Conservation (phyloP, 1,140 invertebrate species). For the Lepidurus packardi region DNA sequence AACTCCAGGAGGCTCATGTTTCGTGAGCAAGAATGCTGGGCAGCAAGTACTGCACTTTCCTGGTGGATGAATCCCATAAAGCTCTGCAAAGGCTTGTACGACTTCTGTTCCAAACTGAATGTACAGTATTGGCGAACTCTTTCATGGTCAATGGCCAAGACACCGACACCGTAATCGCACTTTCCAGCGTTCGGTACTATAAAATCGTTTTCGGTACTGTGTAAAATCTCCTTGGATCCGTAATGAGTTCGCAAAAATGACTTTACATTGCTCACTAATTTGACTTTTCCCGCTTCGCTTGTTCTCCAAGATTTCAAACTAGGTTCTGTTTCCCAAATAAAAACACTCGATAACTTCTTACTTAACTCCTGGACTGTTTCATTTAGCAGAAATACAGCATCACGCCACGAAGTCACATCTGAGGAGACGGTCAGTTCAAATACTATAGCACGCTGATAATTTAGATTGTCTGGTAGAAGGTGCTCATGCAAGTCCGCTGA, state of each 20-base stretch:
- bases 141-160: background rate
- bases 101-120: background rate
- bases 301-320: background rate
- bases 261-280: background rate
- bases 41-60: background rate
- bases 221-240: background rate
- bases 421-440: background rate
- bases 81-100: background rate
- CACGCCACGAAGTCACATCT: background rate
- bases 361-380: no score
- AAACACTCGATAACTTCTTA: no score
- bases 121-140: background rate
- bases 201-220: background rate
- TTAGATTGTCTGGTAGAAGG: background rate
- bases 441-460: background rate
- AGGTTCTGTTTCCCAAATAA: background rate
- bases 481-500: background rate
- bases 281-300: background rate
- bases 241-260: background rate
- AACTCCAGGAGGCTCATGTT: slow-evolving; percentile 23
- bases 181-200: background rate
- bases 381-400: background rate
- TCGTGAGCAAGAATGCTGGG: background rate
- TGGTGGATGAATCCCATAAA: background rate
- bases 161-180: background rate